Evolutionary conservation across 1,140 invertebrate genomes (phyloP), one percentile per base, ranked within the genome.

Genomic region (Eurosta solidaginis): DNA sequence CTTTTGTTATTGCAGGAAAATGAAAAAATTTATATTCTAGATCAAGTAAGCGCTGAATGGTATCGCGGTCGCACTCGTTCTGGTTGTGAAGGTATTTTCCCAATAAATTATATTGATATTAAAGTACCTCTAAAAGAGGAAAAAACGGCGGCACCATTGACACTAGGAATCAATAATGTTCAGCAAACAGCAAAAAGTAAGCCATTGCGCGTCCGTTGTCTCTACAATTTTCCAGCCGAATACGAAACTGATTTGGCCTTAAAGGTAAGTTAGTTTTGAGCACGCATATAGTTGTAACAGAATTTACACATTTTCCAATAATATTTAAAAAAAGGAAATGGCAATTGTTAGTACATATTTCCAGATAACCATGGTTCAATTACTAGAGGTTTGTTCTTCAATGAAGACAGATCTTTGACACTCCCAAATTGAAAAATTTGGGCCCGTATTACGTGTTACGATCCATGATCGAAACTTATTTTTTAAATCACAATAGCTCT

Each of bases 41-140:
- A 91, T 79, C 89, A 90, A 80, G 88, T 96, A 7, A 94, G 96
- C 82, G 90, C 92, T n/a, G 93, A 95, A 79, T 97, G 96, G 96
- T 84, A 94, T 78, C 91, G 91, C 78, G 95, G 96, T 2, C 90
- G 89, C 81, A 89, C 91, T 82, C 89, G 89, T 40, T 86, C 83
- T 52, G 91, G 91, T 22, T 88, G 88, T 73, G 92, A 93, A 84
- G 96, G 96, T 63, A 93, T 96, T 77, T 96, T 96, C 89, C 96
- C 96, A 1, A 87, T 89, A 22, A 94, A 92, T 84, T 96, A 94
- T 88, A 90, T 96, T 52, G 91, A 95, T 78, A 88, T 96, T 52
- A 92, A 92, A 84, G 90, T 94, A 81, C 94, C 95, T 54, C 85
- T 96, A 73, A n/a, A n/a, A n/a, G 88, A 89, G 29, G 89, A 88